Evolutionary conservation across 2,113 vertebrate genomes (phyloP), one percentile per base, ranked within the genome.

Genomic region (Platanista minor): DNA sequence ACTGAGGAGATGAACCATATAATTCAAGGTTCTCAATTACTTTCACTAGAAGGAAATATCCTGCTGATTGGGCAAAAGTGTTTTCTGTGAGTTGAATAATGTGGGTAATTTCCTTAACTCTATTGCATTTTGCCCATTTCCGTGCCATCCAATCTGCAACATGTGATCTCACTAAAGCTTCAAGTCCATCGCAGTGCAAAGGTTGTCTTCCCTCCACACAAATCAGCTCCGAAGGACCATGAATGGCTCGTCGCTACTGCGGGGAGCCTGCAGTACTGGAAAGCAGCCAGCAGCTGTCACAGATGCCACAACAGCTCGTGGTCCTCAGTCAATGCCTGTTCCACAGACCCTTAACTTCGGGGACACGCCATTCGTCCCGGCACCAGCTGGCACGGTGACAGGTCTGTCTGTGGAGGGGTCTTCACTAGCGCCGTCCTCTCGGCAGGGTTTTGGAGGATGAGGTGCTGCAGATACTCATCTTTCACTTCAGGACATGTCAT

Each of bases 401-500:
- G 33, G 49, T 87, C 85, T 87, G 85, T 62, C 59, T 41, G 33
- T 12, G 59, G 66, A 57, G 29, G 92, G 93, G 94, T 95, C 81
- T 71, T 84, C 92, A 59, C 46, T 69, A 82, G 59, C 4, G 31
- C 67, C 87, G 90, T 87, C 87, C 94, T 89, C 69, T 93, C 43
- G 10, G 6, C 83, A 95, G 91, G 93, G 74, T 77, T 94, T 97
- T 59, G 64, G 64, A 74, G 41, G 23, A 61, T 14, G 43, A 25
- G 46, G 78, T 43, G 80, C 64, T 87, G 49, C 52, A 90, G 31
- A 87, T 29, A 59, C 72, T 95, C 75, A 92, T 97, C 94, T 97
- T 97, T 96, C 92, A 93, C 84, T 97, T 98, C 74, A 15, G 17
- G 69, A 6, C 52, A 54, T 71, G 72, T 91, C 97, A 91, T 80